Base-by-base conservation (phyloP, 1,140 invertebrate genomes). In the Micrasema minimum region DNA sequence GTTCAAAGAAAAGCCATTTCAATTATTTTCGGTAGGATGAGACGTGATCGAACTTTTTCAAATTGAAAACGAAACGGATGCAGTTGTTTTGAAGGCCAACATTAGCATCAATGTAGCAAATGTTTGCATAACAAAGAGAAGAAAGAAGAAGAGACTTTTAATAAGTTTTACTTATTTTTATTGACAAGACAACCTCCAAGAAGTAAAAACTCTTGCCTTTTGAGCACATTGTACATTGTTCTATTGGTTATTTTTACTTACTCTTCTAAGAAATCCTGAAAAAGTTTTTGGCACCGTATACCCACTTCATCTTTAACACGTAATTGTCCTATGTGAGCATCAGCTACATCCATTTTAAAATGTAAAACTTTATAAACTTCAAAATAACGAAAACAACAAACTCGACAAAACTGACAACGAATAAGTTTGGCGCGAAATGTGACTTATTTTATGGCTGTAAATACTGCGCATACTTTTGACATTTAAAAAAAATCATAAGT, bases 181-280 rank as follows among this genome's bases (percentile, higher is more conserved):
- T n/a, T n/a, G n/a, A n/a, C n/a, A n/a, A n/a, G n/a, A n/a, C n/a
- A n/a, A n/a, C n/a, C n/a, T n/a, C 12, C 23, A 11, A 51, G 11
- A 18, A 0, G 7, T 46, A 14, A 45, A 22, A 50, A 71, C 57
- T 23, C 5, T 67, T 20, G 18, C 37, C 2, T 31, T 31, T 31
- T 31, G 14, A 72, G 37, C 18, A 35, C 43, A 14, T 71, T 89
- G 31, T 35, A 18, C 9, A 20, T 45, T 1, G 43, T n/a, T 62
- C 22, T 16, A 37, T 11, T n/a, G 12, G 14, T 50, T 45, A 26
- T 51, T 53, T 43, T 14, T 48, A 69, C 93, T 91, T 87, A 97
- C 94, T 96, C 95, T 84, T 96, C 93, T 18, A 98, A 86, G 78
- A 98, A 99, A 81, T 96, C 95, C 80, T 97, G 95, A 82, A 98